Percentiles rank a stretch among this genome's conserved stretches.
Evolutionary conservation across 2,113 vertebrate species (phyloP).

Genomic region (Aptenodytes forsteri): DNA sequence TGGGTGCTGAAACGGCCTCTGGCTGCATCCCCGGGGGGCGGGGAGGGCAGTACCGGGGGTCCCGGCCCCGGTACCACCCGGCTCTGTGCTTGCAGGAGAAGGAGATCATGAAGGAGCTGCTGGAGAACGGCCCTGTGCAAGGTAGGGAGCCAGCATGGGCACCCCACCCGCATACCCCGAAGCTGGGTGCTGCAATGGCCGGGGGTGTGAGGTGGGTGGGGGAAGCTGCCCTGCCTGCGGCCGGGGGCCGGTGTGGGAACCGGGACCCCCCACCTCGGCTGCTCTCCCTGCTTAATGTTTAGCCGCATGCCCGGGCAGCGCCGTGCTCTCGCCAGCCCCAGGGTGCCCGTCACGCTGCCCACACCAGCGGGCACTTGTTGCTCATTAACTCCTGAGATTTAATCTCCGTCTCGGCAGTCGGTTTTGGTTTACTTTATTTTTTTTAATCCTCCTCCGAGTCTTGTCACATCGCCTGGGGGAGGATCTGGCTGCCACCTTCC

Average conservation of each 20-base stretch:
- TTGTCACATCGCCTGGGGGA: accelerated
- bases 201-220: accelerated
- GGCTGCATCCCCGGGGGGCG: neutral
- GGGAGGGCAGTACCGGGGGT: neutral
- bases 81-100: constrained; percentile 81
- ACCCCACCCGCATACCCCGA: accelerated
- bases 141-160: constrained; percentile 61
- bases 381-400: constrained; percentile 29
- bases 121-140: constrained; percentile 97
- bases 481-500: neutral
- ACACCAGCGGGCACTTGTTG: neutral
- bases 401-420: neutral
- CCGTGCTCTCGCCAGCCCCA: accelerated
- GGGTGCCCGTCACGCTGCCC: neutral
- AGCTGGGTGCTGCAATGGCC: accelerated
- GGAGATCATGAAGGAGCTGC: constrained; percentile 97
- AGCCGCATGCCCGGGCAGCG: neutral
- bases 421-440: neutral
- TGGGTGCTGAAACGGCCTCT: neutral
- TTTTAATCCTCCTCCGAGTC: neutral
- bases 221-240: neutral
- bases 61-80: accelerated
- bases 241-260: accelerated
- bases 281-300: neutral
- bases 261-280: neutral